Evolutionary conservation across 1,140 invertebrate species (phyloP).

Genomic region (Berghia stephanieae): DNA sequence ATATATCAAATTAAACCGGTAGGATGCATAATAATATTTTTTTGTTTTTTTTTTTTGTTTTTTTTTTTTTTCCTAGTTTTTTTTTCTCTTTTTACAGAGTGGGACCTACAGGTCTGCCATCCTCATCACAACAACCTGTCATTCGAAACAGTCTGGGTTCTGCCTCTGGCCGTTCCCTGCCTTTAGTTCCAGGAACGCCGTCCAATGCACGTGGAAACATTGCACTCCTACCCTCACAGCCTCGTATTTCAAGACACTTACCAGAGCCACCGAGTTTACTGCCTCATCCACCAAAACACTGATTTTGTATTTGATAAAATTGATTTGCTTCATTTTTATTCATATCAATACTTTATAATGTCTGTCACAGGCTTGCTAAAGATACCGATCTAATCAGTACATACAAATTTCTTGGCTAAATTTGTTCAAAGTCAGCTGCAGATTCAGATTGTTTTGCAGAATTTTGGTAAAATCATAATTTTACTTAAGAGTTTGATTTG

Average conservation of each 20-base stretch:
- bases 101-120: constrained; percentile 28
- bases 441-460: no score
- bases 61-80: background rate
- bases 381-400: background rate
- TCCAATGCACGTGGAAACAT: constrained; percentile 12
- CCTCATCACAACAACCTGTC: constrained; percentile 31
- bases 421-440: background rate
- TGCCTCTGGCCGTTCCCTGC: constrained; percentile 15
- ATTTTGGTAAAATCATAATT: no score
- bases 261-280: constrained; percentile 44
- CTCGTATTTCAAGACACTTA: constrained; percentile 43
- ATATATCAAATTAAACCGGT: no score
- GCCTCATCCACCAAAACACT: constrained; percentile 37
- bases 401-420: no score
- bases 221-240: constrained; percentile 34
- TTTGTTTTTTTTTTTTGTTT: background rate
- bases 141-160: constrained; percentile 29
- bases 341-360: background rate
- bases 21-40: no score
- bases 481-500: no score
- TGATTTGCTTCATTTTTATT: background rate
- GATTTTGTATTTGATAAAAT: background rate
- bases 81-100: constrained; percentile 26
- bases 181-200: background rate
- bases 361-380: background rate